phyloP scores from a whole-genome alignment of 2,888 invertebrate species.

The Drosophila flavopinicola region DNA sequence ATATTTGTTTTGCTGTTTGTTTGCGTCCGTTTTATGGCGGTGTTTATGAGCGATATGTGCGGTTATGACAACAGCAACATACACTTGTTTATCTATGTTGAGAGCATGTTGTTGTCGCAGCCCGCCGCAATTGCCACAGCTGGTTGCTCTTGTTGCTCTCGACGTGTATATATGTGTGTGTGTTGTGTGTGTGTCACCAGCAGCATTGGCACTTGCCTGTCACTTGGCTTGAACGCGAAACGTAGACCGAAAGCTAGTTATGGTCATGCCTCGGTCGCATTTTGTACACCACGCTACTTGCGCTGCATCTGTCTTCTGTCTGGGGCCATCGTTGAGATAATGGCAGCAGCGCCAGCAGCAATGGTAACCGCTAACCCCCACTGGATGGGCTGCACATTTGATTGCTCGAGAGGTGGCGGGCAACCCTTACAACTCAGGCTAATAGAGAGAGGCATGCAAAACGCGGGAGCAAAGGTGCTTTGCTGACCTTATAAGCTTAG shows the following conservation, averaged over 20 bases:
- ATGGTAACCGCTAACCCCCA: slow-evolving; percentile 52
- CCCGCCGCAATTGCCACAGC: slow-evolving; percentile 23
- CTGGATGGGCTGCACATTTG: slow-evolving; percentile 36
- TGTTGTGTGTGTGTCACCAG: slow-evolving; percentile 25
- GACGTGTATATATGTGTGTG: not conserved
- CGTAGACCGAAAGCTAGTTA: slow-evolving; percentile 60
- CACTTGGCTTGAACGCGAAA: slow-evolving; percentile 56
- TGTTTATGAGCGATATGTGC: slow-evolving; percentile 74
- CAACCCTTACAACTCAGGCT: not conserved
- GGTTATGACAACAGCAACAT: slow-evolving; percentile 57
- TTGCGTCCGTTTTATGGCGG: slow-evolving; percentile 67
- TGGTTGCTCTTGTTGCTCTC: slow-evolving; percentile 23
- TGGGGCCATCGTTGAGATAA: slow-evolving; percentile 43
- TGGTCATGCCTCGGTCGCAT: slow-evolving; percentile 44
- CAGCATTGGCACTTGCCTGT: slow-evolving; percentile 58
- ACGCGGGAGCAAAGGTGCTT: slow-evolving; percentile 6
- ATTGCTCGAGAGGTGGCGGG: slow-evolving; percentile 27
- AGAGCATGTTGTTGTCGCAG: slow-evolving; percentile 19
- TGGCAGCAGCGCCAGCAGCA: slow-evolving; percentile 44
- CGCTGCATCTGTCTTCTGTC: not conserved
- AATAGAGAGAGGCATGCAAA: slow-evolving; percentile 3
- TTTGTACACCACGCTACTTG: slow-evolving; percentile 15
- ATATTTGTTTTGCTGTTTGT: slow-evolving; percentile 65
- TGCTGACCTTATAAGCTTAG: slow-evolving; percentile 14
- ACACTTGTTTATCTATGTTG: slow-evolving; percentile 65